These are phyloP conservation scores for Pentalonia nigronervosa DNA, from an alignment of 1,140 invertebrate genomes.

Conservation along the genomic window DNA sequence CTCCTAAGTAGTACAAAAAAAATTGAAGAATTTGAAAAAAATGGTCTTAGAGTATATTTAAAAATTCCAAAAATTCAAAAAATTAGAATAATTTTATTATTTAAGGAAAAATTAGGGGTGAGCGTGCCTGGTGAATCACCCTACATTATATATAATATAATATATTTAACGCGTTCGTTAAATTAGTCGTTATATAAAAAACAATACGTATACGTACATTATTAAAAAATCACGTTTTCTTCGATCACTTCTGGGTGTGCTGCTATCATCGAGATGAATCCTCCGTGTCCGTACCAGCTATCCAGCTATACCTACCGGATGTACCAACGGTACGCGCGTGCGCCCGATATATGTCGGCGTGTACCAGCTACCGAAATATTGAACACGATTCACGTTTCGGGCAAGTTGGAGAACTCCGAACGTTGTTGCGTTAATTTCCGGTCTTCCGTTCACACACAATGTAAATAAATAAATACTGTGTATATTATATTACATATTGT, in stretches of 20 bases:
- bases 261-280: not conserved
- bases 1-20: too few species aligned
- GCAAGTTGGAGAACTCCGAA: not conserved
- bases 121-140: too few species aligned
- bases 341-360: not conserved
- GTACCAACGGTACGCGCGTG: not conserved
- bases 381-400: slow-evolving; percentile 38
- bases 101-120: too few species aligned
- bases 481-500: not conserved
- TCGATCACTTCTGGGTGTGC: not conserved
- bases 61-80: too few species aligned
- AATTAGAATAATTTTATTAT: too few species aligned
- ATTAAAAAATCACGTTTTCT: not conserved
- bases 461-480: not conserved
- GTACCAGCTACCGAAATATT: not conserved
- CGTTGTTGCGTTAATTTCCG: slow-evolving; percentile 45
- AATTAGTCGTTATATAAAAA: too few species aligned
- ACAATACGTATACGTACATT: too few species aligned
- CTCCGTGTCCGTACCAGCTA: not conserved
- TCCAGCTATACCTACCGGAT: not conserved
- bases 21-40: too few species aligned
- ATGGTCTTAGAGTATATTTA: too few species aligned
- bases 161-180: too few species aligned
- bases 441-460: not conserved
- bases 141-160: too few species aligned